Evolutionary conservation across 2,797 vertebrate species (phyloP).

Genomic region (Cryptoprocta ferox): DNA sequence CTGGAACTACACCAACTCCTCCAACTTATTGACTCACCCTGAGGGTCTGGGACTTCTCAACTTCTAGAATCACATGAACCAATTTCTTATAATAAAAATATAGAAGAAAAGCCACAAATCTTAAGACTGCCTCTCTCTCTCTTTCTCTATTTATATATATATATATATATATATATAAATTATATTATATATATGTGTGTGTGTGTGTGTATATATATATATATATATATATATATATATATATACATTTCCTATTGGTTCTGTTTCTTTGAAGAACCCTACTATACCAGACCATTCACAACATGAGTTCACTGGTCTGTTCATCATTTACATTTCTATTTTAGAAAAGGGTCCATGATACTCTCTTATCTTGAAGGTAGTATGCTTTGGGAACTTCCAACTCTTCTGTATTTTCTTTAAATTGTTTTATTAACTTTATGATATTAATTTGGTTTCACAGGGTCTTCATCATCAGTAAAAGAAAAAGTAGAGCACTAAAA

Average conservation of each 20-base stretch:
- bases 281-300: not conserved
- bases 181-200: not conserved
- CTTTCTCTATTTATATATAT: not conserved
- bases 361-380: not conserved
- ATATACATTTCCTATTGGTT: not conserved
- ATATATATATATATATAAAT: too few species aligned
- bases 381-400: not conserved
- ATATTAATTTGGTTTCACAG: not conserved
- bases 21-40: not conserved
- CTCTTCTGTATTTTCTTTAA: not conserved
- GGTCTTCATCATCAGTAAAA: not conserved
- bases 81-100: not conserved
- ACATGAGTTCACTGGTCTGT: not conserved
- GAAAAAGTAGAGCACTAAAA: not conserved
- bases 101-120: not conserved
- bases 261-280: not conserved
- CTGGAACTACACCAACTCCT: not conserved
- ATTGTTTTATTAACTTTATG: not conserved
- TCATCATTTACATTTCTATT: not conserved
- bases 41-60: too few species aligned
- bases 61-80: not conserved
- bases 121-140: not conserved
- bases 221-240: not conserved
- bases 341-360: not conserved
- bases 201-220: not conserved